Evolutionary conservation across 2,797 vertebrate genomes (phyloP), one percentile per base, ranked within the genome.

Genomic region (Euphonia xanthogaster): DNA sequence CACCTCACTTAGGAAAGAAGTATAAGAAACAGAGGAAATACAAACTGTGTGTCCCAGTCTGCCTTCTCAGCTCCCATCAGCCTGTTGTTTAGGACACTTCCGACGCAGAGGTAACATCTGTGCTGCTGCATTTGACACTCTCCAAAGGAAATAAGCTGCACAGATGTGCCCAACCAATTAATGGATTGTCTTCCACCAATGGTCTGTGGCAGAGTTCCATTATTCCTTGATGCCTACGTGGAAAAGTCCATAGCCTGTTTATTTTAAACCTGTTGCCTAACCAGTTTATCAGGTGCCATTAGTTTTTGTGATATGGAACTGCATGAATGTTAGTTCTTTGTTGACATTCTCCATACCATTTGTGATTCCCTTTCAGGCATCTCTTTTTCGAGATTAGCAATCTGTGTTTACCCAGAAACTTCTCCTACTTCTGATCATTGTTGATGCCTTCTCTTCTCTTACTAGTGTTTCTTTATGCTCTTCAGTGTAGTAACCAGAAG

Each of bases 231-330:
- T 72, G 92, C 24, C 33, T 94, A 80, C 2, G 1, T 93, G 88
- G 54, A 94, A 93, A 95, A 75, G 27, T 73, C 61, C n/a, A 25
- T 62, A 85, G 31, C 15, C 84, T 75, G 54, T 91, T 90, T 96
- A 58, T 65, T 95, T 93, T 88, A 95, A 95, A 78, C 42, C 37
- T 75, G 53, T 68, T 95, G 87, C 70, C 47, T 80, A 87, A 83
- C 42, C 61, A 62, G 82, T 93, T 95, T 91, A 91, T 90, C 82
- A 1, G 37, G n/a, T 90, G 66, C 39, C 28, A 28, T 84, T 94
- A 81, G 33, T 61, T 91, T 93, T 75, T 78, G 65, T 40, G 88
- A 94, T 94, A 88, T n/a, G 70, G 51, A 55, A 47, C 85, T 86
- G 28, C 21, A 27, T 75, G 80, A 91, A 89, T 45, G 70, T 65